Conservation (phyloP, 2,113 vertebrate genomes). For the Ornithorhynchus anatinus region DNA sequence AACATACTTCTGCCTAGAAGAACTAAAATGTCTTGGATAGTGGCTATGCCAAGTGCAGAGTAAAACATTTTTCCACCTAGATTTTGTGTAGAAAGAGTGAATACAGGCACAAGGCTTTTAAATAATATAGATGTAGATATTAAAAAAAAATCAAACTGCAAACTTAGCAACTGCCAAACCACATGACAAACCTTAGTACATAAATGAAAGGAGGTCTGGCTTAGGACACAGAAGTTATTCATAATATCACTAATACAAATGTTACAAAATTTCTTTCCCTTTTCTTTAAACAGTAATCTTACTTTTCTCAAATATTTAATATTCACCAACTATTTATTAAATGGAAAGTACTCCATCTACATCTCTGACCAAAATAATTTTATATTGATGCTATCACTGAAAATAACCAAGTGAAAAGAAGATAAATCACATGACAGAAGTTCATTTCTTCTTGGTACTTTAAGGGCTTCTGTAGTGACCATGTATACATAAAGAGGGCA, state of each 20-base stretch:
- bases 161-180: slow-evolving; percentile 53
- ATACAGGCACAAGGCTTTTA: slow-evolving; percentile 46
- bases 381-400: slow-evolving; percentile 22
- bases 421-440: slow-evolving; percentile 25
- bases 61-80: slow-evolving; percentile 33
- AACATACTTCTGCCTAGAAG: not conserved
- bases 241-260: slow-evolving; percentile 42
- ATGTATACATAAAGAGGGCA: slow-evolving; percentile 57
- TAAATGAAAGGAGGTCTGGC: slow-evolving; percentile 41
- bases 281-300: slow-evolving; percentile 36
- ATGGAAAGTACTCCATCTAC: slow-evolving; percentile 15
- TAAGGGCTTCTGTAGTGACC: slow-evolving; percentile 47
- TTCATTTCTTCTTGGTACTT: slow-evolving; percentile 22
- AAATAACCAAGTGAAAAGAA: slow-evolving; percentile 32
- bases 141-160: slow-evolving; percentile 22
- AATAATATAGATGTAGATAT: too few species aligned
- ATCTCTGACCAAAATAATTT: not conserved
- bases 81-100: slow-evolving; percentile 30
- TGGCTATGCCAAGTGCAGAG: slow-evolving; percentile 60
- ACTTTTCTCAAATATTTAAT: slow-evolving; percentile 7
- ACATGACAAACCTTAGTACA: slow-evolving; percentile 44
- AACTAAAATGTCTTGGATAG: slow-evolving; percentile 32
- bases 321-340: slow-evolving; percentile 1
- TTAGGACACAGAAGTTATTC: slow-evolving; percentile 57
- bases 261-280: slow-evolving; percentile 41